phyloP scores from a whole-genome alignment of 2,797 vertebrate genomes.

The Tapera naevia region DNA sequence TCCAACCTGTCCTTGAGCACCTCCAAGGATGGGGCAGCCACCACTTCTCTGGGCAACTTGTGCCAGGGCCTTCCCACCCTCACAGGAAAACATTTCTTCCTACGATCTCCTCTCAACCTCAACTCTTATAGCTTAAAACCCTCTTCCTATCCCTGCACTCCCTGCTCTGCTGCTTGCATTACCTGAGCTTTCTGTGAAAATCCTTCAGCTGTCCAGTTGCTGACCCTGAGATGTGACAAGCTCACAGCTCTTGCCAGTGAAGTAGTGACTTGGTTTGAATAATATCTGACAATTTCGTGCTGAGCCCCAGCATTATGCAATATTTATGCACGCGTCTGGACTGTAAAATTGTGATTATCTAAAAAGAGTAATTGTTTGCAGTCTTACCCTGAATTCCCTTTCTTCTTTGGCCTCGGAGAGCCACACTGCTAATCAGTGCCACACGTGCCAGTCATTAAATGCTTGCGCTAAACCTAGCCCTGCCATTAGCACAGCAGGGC shows the following conservation, averaged over 20 bases:
- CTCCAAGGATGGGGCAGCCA: no score
- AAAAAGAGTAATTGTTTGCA: slow-evolving; percentile 71
- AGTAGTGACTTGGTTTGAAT: slow-evolving; percentile 50
- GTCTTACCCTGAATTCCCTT: slow-evolving; percentile 32
- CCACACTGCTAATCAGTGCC: slow-evolving; percentile 41
- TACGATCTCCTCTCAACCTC: no score
- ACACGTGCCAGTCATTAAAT: slow-evolving; percentile 24
- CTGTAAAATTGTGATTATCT: slow-evolving; percentile 70
- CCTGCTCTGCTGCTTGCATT: neutral
- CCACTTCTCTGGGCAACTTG: no score
- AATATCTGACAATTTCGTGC: slow-evolving; percentile 66
- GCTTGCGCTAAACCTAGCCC: slow-evolving; percentile 26
- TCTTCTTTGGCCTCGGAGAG: slow-evolving; percentile 49
- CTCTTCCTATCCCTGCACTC: no score
- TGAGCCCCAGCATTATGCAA: slow-evolving; percentile 53
- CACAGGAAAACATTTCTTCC: no score
- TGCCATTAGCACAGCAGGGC: slow-evolving; percentile 41
- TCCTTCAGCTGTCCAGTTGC: neutral
- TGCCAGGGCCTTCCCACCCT: no score
- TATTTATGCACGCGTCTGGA: slow-evolving; percentile 69
- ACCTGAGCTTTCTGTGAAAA: neutral
- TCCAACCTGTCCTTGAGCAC: no score
- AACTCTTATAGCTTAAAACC: no score
- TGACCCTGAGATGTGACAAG: slow-evolving; percentile 30
- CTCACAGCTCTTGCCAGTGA: slow-evolving; percentile 39